Conservation (phyloP, 2,888 invertebrate species). For the Apoda limacodes region DNA sequence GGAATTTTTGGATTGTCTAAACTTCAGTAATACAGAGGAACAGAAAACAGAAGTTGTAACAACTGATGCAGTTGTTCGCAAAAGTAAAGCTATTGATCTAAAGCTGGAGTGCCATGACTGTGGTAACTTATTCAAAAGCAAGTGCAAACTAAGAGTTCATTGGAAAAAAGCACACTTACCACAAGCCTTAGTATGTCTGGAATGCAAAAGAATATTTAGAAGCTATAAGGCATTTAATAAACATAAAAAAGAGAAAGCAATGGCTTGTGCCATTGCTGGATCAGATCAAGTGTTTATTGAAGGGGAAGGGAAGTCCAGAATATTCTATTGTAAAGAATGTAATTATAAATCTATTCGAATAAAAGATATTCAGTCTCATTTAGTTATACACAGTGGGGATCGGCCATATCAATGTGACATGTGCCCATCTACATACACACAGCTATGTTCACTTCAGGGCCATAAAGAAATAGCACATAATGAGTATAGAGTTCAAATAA, state of each 20-base stretch:
- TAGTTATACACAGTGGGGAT: constrained; percentile 38
- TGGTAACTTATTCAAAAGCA: constrained; percentile 30
- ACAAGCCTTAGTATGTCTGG: constrained; percentile 24
- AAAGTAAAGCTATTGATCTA: constrained; percentile 26
- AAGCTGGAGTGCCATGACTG: constrained; percentile 38
- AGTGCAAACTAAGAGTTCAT: constrained; percentile 35
- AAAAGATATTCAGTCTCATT: constrained; percentile 37
- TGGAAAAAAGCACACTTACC: constrained; percentile 32
- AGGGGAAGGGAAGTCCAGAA: constrained; percentile 32
- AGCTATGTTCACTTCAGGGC: constrained; percentile 33
- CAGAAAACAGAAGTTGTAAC: no score
- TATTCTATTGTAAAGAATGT: constrained; percentile 38
- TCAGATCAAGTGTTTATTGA: constrained; percentile 26
- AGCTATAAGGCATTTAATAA: neutral
- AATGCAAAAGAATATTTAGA: constrained; percentile 22
- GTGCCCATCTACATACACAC: constrained; percentile 36
- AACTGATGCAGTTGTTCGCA: constrained; percentile 2
- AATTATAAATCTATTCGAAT: constrained; percentile 31
- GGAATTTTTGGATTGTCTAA: no score
- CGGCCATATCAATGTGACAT: constrained; percentile 36
- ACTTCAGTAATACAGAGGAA: no score
- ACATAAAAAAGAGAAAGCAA: neutral
- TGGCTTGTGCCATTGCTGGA: constrained; percentile 24
- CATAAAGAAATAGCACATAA: constrained; percentile 41
- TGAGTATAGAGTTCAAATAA: constrained; percentile 29